phyloP scores from a whole-genome alignment of 1,140 invertebrate species.

The Pseudomyrmex cubaensis region DNA sequence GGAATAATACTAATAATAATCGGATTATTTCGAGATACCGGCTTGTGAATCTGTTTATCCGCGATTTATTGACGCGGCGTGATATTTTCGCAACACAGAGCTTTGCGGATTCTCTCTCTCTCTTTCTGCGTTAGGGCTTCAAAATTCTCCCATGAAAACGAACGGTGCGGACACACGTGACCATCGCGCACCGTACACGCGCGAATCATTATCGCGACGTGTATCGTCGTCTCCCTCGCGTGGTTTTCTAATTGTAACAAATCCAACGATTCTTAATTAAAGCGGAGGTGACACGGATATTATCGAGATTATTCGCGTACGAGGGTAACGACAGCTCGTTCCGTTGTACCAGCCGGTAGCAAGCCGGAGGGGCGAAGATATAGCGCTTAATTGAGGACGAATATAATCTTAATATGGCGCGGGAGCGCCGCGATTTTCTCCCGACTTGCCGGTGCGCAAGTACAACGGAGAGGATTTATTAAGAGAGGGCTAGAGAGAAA shows the following conservation, averaged over 20 bases:
- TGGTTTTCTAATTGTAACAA: slow-evolving; percentile 10
- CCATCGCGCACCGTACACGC: neutral
- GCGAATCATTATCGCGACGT: neutral
- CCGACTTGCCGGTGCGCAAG: neutral
- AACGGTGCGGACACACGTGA: neutral
- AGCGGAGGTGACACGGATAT: slow-evolving; percentile 25
- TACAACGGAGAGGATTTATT: slow-evolving; percentile 68
- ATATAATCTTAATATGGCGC: slow-evolving; percentile 65
- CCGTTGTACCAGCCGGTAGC: neutral
- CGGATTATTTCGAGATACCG: slow-evolving; percentile 33
- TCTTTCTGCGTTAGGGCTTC: too few relatives aligned
- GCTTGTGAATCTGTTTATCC: slow-evolving; percentile 16
- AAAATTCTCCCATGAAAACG: neutral
- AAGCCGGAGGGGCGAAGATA: neutral
- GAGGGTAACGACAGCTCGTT: slow-evolving; percentile 36
- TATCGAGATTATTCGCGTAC: slow-evolving; percentile 32
- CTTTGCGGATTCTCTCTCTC: too few relatives aligned
- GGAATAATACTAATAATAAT: slow-evolving; percentile 17
- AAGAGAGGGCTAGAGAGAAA: slow-evolving; percentile 62
- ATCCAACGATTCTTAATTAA: slow-evolving; percentile 44
- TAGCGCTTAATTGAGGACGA: slow-evolving; percentile 56
- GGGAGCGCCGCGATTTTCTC: slow-evolving; percentile 29
- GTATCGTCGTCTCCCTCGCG: neutral
- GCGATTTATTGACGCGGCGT: neutral
- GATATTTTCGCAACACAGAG: neutral